Base-by-base conservation (phyloP, 2,113 vertebrate species). In the Ornithorhynchus anatinus region DNA sequence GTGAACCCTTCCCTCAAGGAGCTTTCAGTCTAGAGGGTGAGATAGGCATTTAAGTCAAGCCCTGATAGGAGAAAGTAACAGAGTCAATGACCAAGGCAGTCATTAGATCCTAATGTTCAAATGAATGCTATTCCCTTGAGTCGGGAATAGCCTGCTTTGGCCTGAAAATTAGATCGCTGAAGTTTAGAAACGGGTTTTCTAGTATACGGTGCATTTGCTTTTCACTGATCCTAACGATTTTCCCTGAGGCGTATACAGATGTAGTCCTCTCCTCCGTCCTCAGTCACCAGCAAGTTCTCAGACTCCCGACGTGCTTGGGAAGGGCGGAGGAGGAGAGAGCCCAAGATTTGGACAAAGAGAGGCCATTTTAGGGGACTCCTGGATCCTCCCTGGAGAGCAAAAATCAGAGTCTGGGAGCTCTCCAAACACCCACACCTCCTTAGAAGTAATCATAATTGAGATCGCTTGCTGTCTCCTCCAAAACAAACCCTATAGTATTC, bases 351-450 rank as follows among this genome's bases (percentile, higher is more conserved):
- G 61, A 40, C 64, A 56, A 68, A 5, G 27, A 59, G 19, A 60
- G 48, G 2, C 25, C 27, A 45, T 8, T 38, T 69, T 62, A 52
- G 44, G n/a, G n/a, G 2, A 57, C 17, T 73, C 9, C 52, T 10
- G 68, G 38, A n/a, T 54, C 70, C 48, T 51, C 66, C 75, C 59
- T 65, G 35, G 45, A 71, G 20, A 53, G 37, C 27, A 78, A 77
- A 82, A 40, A 9, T 10, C 35, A 45, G 69, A 43, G 2, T 3
- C 37, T 81, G 80, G 59, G 36, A 66, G 42, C 20, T 31, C n/a
- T 86, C 77, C 83, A 86, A 84, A 80, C 44, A 81, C 22, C 77
- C 87, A 59, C 43, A 65, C 6, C 10, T 77, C 58, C 43, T 33
- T 29, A 69, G 45, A 27, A 85, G 2, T 20, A 66, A 10, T 1